These are phyloP conservation scores for Lysandra coridon DNA, from an alignment of 2,888 invertebrate species.

Conservation along the genomic window DNA sequence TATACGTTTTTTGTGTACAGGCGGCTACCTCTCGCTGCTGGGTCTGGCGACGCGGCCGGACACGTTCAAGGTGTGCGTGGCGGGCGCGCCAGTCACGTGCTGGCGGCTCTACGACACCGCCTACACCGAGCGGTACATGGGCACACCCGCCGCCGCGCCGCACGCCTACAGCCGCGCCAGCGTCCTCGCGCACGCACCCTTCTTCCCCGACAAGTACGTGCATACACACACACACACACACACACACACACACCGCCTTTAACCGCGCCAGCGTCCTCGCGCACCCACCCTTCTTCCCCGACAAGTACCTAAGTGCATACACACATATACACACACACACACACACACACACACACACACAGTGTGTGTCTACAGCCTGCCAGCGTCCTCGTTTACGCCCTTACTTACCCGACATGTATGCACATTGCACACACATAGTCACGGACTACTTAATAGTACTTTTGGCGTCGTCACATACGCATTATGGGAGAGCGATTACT, in stretches of 20 bases:
- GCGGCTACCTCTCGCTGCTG: slow-evolving; percentile 97
- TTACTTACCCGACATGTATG: too few species aligned
- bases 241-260: slow-evolving; percentile 78
- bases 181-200: slow-evolving; percentile 90
- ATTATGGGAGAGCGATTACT: too few species aligned
- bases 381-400: too few species aligned
- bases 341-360: too few species aligned
- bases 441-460: too few species aligned
- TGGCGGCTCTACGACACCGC: slow-evolving; percentile 99
- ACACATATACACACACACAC: slow-evolving; percentile 68
- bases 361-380: too few species aligned
- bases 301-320: slow-evolving; percentile 83
- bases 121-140: slow-evolving; percentile 98
- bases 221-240: slow-evolving; percentile 65
- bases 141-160: slow-evolving; percentile 61
- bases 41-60: slow-evolving; percentile 95
- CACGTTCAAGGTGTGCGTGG: slow-evolving; percentile 96
- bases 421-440: too few species aligned
- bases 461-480: too few species aligned
- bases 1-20: slow-evolving; percentile 54
- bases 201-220: slow-evolving; percentile 94
- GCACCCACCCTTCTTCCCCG: slow-evolving; percentile 92
- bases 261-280: slow-evolving; percentile 89
- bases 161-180: slow-evolving; percentile 94
- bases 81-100: slow-evolving; percentile 98